Base-by-base conservation (phyloP, 2,113 vertebrate species). In the Crotalus helleri region DNA sequence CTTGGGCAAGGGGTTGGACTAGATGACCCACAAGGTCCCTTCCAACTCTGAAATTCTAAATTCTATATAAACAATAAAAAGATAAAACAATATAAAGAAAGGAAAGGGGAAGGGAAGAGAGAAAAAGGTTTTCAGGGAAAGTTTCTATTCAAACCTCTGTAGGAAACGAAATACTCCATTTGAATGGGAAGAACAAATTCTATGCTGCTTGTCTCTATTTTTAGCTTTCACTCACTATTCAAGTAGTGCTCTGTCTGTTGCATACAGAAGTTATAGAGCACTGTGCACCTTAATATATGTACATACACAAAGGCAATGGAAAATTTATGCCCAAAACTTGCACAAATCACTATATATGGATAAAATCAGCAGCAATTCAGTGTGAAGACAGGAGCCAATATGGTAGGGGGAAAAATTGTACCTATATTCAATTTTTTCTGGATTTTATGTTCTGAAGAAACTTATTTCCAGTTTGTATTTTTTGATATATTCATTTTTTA, bases 341-440 rank as follows among this genome's bases (percentile, higher is more conserved):
- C 23, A 57, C 85, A 88, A 89, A 49, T 0, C 5, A 55, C 33
- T 53, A 24, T 3, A 87, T 92, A 85, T 49, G 92, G 91, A 94
- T 89, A 87, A 33, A 51, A 87, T 87, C 15, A 0, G 89, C 51
- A 91, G n/a, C 86, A 95, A 92, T 95, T 96, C 90, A 95, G 91
- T 85, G 94, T 12, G 87, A 55, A 69, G 95, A 96, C 94, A 95
- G 96, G 95, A 94, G 92, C 0, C 1, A 8, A 39, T 61, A 10
- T 59, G 21, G 5, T 26, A 49, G 54, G 5, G 54, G 39, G 53
- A 61, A 21, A 61, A 29, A 4, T 5, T 59, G 11, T n/a, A 4
- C 33, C 54, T 17, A 90, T 57, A 85, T 51, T 59, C 19, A 85
- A 59, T 19, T 44, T 74, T 39, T 88, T 1, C 5, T 4, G 17